Percentiles rank a stretch among this genome's conserved stretches.
These are phyloP conservation scores for Alloplasta piceator DNA, from an alignment of 2,888 invertebrate genomes.

Conservation along the genomic window DNA sequence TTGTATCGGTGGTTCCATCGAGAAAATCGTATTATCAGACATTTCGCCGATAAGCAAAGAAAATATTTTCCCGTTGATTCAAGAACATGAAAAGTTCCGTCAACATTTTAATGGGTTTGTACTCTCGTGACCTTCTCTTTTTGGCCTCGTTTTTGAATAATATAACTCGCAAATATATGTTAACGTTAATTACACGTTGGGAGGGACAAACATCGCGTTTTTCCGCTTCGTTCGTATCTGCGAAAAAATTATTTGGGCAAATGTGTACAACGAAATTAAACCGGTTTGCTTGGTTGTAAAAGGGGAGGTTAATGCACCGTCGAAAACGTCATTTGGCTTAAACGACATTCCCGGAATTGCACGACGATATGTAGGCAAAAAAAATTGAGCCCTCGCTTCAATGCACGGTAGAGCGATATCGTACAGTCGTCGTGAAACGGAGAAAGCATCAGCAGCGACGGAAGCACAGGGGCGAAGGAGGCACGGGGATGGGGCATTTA, in stretches of 20 bases:
- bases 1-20: too few relatives aligned
- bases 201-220: background rate
- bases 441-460: slow-evolving; percentile 52
- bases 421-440: slow-evolving; percentile 47
- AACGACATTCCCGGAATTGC: slow-evolving; percentile 9
- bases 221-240: background rate
- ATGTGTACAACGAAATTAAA: background rate
- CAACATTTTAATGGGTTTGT: too few relatives aligned
- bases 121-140: too few relatives aligned
- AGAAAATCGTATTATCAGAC: too few relatives aligned
- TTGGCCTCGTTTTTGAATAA: too few relatives aligned
- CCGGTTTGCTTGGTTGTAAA: background rate
- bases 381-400: slow-evolving; percentile 40
- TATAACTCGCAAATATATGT: too few relatives aligned
- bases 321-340: slow-evolving; percentile 21
- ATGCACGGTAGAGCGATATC: background rate
- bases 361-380: slow-evolving; percentile 23
- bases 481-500: background rate
- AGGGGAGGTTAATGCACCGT: slow-evolving; percentile 9
- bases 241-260: background rate
- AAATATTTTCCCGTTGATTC: too few relatives aligned
- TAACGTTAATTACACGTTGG: background rate
- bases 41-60: too few relatives aligned
- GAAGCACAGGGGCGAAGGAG: background rate
- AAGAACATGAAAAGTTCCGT: too few relatives aligned